Percentiles rank a stretch among this genome's conserved stretches.
Conservation (phyloP, 2,888 invertebrate species). For the Drosophila tripunctata region DNA sequence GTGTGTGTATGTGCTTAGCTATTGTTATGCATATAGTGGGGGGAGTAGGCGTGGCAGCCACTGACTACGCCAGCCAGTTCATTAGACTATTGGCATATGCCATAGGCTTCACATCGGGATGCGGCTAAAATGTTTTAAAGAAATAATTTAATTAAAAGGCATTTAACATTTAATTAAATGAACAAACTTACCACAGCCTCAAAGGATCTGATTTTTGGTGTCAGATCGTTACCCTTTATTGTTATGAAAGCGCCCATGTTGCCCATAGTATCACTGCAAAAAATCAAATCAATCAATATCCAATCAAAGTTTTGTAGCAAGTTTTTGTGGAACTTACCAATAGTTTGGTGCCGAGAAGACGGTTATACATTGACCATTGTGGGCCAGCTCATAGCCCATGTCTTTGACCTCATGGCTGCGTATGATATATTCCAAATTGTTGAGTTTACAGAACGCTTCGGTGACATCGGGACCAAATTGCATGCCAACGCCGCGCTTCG, state of each 20-base stretch:
- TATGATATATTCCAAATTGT: constrained; percentile 96
- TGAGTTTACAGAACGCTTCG: constrained; percentile 91
- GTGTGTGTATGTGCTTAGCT: no score
- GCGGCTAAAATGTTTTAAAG: constrained; percentile 89
- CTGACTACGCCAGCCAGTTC: constrained; percentile 86
- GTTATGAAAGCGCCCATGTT: constrained; percentile 99
- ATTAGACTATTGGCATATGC: constrained; percentile 95
- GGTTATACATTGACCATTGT: constrained; percentile 98
- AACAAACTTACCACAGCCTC: constrained; percentile 93
- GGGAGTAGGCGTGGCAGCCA: constrained; percentile 39
- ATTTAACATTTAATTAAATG: background rate
- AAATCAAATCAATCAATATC: background rate
- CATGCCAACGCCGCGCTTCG: constrained; percentile 98
- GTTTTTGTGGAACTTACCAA: constrained; percentile 90
- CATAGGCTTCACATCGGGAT: constrained; percentile 99
- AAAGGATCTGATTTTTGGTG: constrained; percentile 95
- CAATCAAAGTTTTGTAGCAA: background rate
- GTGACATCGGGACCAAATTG: constrained; percentile 99
- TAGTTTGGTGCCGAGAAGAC: constrained; percentile 99
- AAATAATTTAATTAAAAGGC: background rate
- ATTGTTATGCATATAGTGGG: constrained; percentile 51
- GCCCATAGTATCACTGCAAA: constrained; percentile 97
- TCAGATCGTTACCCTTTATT: constrained; percentile 95
- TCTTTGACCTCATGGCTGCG: constrained; percentile 99
- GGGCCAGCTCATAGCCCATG: constrained; percentile 97